A percentile compares a stretch with the other conserved stretches of the same genome.
phyloP scores from a whole-genome alignment of 2,888 invertebrate species.

The Neria commutata region DNA sequence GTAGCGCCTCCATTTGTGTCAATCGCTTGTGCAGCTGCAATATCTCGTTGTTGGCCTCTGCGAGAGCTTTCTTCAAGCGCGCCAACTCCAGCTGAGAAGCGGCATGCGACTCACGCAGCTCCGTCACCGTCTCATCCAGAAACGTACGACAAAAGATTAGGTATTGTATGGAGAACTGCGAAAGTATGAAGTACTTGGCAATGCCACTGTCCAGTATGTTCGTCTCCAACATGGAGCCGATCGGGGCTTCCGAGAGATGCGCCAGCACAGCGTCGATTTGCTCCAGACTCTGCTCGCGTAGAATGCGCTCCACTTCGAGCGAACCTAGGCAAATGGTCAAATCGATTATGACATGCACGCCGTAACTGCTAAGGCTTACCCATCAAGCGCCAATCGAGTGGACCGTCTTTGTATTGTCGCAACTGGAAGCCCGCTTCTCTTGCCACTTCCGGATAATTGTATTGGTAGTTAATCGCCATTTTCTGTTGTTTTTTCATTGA shows the following conservation, averaged over 20 bases:
- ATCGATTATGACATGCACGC: not conserved
- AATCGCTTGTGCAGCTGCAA: conserved; percentile 56
- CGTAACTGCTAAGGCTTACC: conserved; percentile 40
- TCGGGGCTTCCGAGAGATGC: conserved; percentile 57
- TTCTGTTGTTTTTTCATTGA: not conserved
- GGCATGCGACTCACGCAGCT: conserved; percentile 46
- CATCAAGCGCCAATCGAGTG: conserved; percentile 57
- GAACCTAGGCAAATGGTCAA: conserved; percentile 40
- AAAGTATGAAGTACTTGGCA: conserved; percentile 57
- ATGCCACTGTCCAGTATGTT: conserved; percentile 60
- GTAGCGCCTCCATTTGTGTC: conserved; percentile 55
- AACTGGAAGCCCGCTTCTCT: conserved; percentile 57
- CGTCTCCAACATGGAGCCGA: conserved; percentile 52
- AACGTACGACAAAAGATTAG: conserved; percentile 58
- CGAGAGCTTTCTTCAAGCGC: conserved; percentile 42
- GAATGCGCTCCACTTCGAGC: conserved; percentile 54
- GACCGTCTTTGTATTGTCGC: conserved; percentile 51
- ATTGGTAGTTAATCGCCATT: conserved; percentile 43
- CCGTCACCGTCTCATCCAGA: conserved; percentile 54
- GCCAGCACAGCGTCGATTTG: conserved; percentile 50
- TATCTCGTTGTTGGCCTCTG: conserved; percentile 53
- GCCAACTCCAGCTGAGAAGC: conserved; percentile 48
- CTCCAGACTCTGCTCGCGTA: conserved; percentile 56
- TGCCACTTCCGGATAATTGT: conserved; percentile 57
- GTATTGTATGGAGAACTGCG: conserved; percentile 59